Base-by-base conservation (phyloP, 2,888 invertebrate genomes). In the Drosophila glabriapex region DNA sequence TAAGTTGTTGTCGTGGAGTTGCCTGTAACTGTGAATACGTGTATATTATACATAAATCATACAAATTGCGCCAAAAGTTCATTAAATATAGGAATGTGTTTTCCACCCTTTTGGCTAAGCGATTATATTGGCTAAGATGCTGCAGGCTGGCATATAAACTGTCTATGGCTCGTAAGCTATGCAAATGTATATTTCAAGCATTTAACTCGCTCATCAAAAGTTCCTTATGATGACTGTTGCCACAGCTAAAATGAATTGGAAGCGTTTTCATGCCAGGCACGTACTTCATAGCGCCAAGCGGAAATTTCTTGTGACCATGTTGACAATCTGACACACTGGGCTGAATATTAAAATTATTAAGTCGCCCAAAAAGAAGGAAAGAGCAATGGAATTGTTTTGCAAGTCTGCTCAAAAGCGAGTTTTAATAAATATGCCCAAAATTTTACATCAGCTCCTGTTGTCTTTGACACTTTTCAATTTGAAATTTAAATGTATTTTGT, bases 191-290 rank as follows among this genome's bases (percentile, higher is more conserved):
- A 72, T 73, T 82, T 76, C 56, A 58, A 61, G 69, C 76, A 68
- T 76, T 85, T 84, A 85, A 82, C 80, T 84, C 80, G 59, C 79
- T 79, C 73, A 68, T 76, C 70, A 68, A 60, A 80, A 73, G 73
- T 71, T 63, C 49, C 65, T 49, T 22, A 33, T 29, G 67, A 71
- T 55, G 70, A 71, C 54, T 69, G 71, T 68, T 55, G 12, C 68
- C 67, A 65, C 56, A 46, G 53, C 69, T 58, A 35, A 33, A 33
- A 58, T 52, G 50, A 50, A 61, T 46, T 53, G 28, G n/a, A 29
- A 12, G 43, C 46, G 43, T 63, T 58, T 50, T 54, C 53, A 84
- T 77, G 73, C 74, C 73, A 58, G 56, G 62, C 88, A 85, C 88
- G 90, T 89, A 82, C 58, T 68, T 49, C 39, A 54, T 50, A 46